A percentile compares a stretch with the other conserved stretches of the same genome.
Conservation (phyloP, 2,113 vertebrate species). For the Eurypyga helias region DNA sequence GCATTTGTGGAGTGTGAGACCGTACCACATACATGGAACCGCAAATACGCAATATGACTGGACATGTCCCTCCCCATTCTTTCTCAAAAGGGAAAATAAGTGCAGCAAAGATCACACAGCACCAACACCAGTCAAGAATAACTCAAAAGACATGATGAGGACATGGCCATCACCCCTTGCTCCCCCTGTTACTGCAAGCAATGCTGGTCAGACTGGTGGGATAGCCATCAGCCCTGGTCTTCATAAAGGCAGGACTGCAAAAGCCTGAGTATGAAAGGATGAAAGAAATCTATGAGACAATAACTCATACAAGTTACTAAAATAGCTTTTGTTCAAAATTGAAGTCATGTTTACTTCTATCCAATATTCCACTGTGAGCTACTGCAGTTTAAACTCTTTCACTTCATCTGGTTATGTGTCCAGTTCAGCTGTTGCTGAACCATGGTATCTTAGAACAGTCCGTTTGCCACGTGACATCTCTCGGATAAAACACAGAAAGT, state of each 20-base stretch:
- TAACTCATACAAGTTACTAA: background rate
- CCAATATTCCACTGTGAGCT: background rate
- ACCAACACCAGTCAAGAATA: background rate
- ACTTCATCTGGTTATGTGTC: background rate
- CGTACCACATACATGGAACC: rapidly evolving
- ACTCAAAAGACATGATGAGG: background rate
- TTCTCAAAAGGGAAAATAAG: background rate
- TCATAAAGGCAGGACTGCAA: background rate
- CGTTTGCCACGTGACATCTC: background rate
- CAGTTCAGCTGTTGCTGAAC: background rate
- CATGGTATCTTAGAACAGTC: background rate
- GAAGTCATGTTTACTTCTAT: background rate
- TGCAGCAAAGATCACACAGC: background rate
- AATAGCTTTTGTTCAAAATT: background rate
- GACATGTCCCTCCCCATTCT: rapidly evolving
- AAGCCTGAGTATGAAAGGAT: background rate
- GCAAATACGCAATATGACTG: rapidly evolving
- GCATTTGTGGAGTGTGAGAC: background rate
- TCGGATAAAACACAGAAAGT: background rate
- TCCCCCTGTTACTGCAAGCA: background rate
- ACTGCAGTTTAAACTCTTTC: background rate
- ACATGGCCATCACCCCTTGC: background rate
- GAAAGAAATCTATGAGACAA: background rate
- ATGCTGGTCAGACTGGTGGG: background rate
- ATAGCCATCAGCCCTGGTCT: background rate